Conservation (phyloP, 2,888 invertebrate species). For the Cheilosia vernalis region DNA sequence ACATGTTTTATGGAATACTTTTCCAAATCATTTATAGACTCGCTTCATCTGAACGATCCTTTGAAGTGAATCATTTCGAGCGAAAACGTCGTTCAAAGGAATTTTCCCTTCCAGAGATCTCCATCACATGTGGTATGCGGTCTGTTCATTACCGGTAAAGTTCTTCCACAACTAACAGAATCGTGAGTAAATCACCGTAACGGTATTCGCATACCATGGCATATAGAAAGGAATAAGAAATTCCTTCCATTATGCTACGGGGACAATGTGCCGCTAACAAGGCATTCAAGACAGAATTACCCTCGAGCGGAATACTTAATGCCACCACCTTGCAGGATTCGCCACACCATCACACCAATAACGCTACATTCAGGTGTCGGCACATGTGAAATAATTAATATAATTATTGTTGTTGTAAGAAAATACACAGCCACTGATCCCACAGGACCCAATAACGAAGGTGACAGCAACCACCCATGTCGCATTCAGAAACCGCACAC, state of each 20-base stretch:
- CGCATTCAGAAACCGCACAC: constrained; percentile 70
- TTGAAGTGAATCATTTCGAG: constrained; percentile 45
- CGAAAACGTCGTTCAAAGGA: constrained; percentile 62
- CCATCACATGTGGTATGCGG: background rate
- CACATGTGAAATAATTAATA: constrained; percentile 73
- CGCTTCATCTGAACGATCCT: constrained; percentile 44
- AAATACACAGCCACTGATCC: constrained; percentile 71
- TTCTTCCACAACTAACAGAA: constrained; percentile 51
- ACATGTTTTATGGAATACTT: constrained; percentile 23
- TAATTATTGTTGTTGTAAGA: constrained; percentile 74
- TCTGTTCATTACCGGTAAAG: constrained; percentile 63
- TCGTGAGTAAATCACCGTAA: constrained; percentile 73
- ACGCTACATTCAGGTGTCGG: constrained; percentile 55
- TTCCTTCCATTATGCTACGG: constrained; percentile 64
- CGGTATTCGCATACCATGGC: constrained; percentile 58
- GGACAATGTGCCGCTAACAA: constrained; percentile 69
- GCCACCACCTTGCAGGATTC: constrained; percentile 46
- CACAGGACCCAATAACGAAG: constrained; percentile 43
- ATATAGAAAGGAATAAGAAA: constrained; percentile 49
- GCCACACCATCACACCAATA: constrained; percentile 7
- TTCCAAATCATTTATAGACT: constrained; percentile 43
- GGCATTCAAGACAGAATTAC: constrained; percentile 70
- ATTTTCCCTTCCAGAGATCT: constrained; percentile 35
- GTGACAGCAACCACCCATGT: constrained; percentile 51
- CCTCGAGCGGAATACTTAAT: constrained; percentile 60